Percentiles rank a stretch among this genome's conserved stretches.
These are phyloP conservation scores for Leucophenga varia DNA, from an alignment of 1,140 invertebrate species.

Conservation along the genomic window DNA sequence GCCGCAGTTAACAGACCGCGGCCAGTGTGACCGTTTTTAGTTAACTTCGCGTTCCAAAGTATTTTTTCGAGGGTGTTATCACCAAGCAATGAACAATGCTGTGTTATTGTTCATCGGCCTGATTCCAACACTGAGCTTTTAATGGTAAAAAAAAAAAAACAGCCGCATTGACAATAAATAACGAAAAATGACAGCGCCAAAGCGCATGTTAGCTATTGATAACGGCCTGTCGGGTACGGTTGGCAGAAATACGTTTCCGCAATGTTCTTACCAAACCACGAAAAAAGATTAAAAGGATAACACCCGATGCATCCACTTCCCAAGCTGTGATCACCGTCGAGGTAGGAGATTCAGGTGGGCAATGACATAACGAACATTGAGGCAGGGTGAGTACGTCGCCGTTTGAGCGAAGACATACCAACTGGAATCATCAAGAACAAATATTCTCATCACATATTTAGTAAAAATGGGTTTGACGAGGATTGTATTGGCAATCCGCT, in stretches of 20 bases:
- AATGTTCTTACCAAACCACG: conserved; percentile 87
- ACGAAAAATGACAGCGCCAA: neutral
- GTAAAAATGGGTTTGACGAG: conserved; percentile 83
- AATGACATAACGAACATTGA: conserved; percentile 94
- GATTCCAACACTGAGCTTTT: too few relatives aligned
- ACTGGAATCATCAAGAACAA: conserved; percentile 91
- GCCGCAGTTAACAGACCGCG: too few relatives aligned
- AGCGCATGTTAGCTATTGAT: conserved; percentile 30
- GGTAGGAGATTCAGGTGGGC: conserved; percentile 75
- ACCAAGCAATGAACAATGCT: too few relatives aligned
- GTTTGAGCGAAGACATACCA: conserved; percentile 93
- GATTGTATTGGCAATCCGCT: conserved; percentile 80
- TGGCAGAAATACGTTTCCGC: conserved; percentile 87
- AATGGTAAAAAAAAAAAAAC: too few relatives aligned
- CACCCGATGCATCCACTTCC: conserved; percentile 10
- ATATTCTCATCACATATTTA: conserved; percentile 91
- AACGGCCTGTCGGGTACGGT: conserved; percentile 86
- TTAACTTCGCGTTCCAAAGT: too few relatives aligned
- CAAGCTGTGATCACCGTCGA: too few relatives aligned
- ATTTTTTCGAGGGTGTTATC: too few relatives aligned
- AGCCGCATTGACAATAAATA: too few relatives aligned
- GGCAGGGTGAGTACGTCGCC: conserved; percentile 68
- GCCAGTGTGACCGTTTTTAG: too few relatives aligned
- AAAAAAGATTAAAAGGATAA: conserved; percentile 84
- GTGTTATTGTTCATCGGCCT: too few relatives aligned